These are phyloP conservation scores for Tadarida brasiliensis DNA, from an alignment of 2,797 vertebrate genomes.

Conservation along the genomic window DNA sequence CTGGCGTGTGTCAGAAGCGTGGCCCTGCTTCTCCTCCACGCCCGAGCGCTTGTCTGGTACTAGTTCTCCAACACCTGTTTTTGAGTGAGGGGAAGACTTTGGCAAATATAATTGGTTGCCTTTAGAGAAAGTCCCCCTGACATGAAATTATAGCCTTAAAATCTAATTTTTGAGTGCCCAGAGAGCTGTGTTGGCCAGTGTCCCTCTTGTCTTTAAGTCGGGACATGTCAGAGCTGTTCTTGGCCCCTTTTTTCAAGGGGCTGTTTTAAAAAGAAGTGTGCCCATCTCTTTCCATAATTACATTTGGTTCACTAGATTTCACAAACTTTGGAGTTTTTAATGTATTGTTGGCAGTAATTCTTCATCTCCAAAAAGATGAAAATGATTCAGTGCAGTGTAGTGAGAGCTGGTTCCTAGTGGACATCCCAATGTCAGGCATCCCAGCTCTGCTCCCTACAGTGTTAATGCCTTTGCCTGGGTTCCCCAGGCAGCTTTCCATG, in stretches of 20 bases:
- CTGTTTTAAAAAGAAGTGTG: not conserved
- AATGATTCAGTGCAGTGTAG: not conserved
- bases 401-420: not conserved
- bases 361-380: conserved; percentile 30
- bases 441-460: not conserved
- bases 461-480: conserved; percentile 54
- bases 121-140: not conserved
- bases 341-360: not conserved
- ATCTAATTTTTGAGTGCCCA: not conserved
- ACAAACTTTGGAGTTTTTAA: conserved; percentile 2
- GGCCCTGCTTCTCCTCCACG: not conserved
- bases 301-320: conserved; percentile 14
- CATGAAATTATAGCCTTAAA: not conserved
- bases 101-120: not conserved
- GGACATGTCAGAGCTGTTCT: not conserved
- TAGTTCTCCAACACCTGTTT: not conserved
- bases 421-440: fast-evolving
- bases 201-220: not conserved
- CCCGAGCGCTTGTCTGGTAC: not conserved
- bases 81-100: not conserved
- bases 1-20: not conserved
- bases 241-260: not conserved
- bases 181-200: not conserved
- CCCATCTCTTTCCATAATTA: not conserved
- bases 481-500: conserved; percentile 56